Evolutionary conservation across 2,797 vertebrate species (phyloP), one percentile per base, ranked within the genome.

Genomic region (Ctenochaetus hawaiiensis): DNA sequence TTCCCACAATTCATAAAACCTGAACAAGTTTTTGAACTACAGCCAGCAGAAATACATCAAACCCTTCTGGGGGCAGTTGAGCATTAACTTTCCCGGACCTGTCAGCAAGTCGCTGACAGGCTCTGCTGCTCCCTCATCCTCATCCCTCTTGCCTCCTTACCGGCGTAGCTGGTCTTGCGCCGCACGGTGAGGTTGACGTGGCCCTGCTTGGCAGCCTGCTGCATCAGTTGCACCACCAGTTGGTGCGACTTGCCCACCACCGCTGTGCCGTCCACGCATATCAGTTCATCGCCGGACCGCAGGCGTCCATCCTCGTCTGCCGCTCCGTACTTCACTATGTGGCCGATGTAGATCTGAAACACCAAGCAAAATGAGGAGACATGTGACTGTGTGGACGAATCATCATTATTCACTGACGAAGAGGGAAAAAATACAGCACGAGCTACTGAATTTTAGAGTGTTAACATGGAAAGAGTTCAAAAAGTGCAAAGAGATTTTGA

Each of bases 171-270:
- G 54, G 76, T 80, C 95, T 99, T 99, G 80, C 98, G 97, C 75
- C 97, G 95, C 83, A 99, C 97, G 0, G 97, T 99, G 83, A 99
- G 96, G 87, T 99, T 99, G 91, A 99, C 98, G 0, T 99, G 98
- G 57, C 98, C 98, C 92, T 99, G 98, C 69, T 99, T 99, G 91
- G 98, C 98, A 0, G 98, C 98, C 92, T 99, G 98, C 86, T 99
- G 98, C 98, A 99, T 99, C 80, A 99, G 96, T 92, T 99, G 98
- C 77, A 99, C 98, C 77, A 99, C 98, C 80, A 99, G 96, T 94
- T 99, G 98, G 92, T 99, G 98, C 14, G 98, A 99, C 78, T 99
- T 99, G 58, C 98, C 98, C 45, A 99, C 97, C 57, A 99, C 98
- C 0, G 98, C 97, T 1, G 98, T 99, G 78, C 98, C 98, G 37